These are phyloP conservation scores for Sebastolobus alascanus DNA, from an alignment of 2,797 vertebrate genomes.

Conservation along the genomic window DNA sequence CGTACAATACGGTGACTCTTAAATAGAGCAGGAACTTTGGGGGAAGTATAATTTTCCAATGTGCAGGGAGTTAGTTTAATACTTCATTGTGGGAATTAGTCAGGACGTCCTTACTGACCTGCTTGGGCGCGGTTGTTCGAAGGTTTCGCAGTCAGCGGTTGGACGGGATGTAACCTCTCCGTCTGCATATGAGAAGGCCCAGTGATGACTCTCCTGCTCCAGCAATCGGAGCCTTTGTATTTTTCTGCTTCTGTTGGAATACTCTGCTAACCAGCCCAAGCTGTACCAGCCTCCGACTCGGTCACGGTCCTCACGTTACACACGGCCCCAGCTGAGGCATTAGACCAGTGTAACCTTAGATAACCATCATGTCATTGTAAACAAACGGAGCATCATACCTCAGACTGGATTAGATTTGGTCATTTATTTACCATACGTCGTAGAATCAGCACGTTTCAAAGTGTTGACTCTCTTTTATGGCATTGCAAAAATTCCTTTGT, in stretches of 20 bases:
- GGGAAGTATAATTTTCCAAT: conserved; percentile 34
- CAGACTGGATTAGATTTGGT: conserved; percentile 27
- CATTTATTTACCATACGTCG: conserved; percentile 38
- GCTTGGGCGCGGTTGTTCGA: conserved; percentile 39
- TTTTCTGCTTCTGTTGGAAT: conserved; percentile 56
- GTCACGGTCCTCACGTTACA: conserved; percentile 36
- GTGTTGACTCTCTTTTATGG: conserved; percentile 49
- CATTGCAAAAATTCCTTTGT: conserved; percentile 59
- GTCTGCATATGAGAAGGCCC: conserved; percentile 50
- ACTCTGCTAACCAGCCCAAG: conserved; percentile 34
- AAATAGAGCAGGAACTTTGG: conserved; percentile 34
- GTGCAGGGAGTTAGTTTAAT: conserved; percentile 12
- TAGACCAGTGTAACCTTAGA: conserved; percentile 38
- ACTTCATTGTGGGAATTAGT: conserved; percentile 45
- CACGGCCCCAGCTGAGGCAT: conserved; percentile 20
- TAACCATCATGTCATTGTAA: conserved; percentile 41
- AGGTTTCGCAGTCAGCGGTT: conserved; percentile 29
- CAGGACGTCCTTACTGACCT: conserved; percentile 58
- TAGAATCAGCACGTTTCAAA: conserved; percentile 38
- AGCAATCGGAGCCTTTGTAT: conserved; percentile 27
- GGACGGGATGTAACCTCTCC: conserved; percentile 39
- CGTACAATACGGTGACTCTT: conserved; percentile 32
- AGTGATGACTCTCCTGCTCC: conserved; percentile 41
- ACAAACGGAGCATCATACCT: conserved; percentile 36
- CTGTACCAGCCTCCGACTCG: conserved; percentile 24